Evolutionary conservation across 2,888 invertebrate species (phyloP), one percentile per base, ranked within the genome.

Genomic region (Xestia c-nigrum): DNA sequence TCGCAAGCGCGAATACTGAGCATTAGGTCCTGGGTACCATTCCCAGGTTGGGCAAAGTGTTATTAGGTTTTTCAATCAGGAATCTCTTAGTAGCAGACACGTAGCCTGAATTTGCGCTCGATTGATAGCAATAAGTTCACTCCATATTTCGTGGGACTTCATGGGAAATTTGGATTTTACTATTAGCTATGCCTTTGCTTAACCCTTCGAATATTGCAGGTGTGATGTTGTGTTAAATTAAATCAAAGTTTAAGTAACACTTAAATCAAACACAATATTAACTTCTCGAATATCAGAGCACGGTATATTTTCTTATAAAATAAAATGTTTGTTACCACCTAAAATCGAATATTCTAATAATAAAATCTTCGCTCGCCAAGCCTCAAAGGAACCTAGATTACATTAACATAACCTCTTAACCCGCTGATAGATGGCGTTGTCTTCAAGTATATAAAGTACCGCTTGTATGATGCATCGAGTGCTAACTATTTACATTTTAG

Each of bases 371-470:
- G 14, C 24, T 16, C 12, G 3, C 57, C 19, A 81, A 57, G n/a
- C 31, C 12, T 10, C 47, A 38, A 72, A 61, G 40, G 38, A 46
- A 14, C 21, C n/a, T 40, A 43, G 57, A 84, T 84, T 64, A 57
- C 47, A 80, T 85, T 68, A 50, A n/a, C 67, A 65, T 72, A 66
- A 68, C 19, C 59, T 55, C 12, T 40, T n/a, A 38, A 19, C 38
- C 43, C 43, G 6, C 1, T 21, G n/a, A 64, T 73, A 78, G 87
- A 84, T 86, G 72, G 73, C 64, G 73, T 46, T 84, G 43, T 55
- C 46, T 50, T 38, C 47, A 72, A 78, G 38, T 46, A 47, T 24
- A 31, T 38, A 43, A 67, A 59, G 24, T 70, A 40, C 14, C 31
- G 21, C 7, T 40, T 16, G 14, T 65, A 63, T 14, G 52, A 47